A percentile compares a stretch with the other conserved stretches of the same genome.
These are phyloP conservation scores for Monomorium pharaonis DNA, from an alignment of 1,140 invertebrate species.

Conservation along the genomic window DNA sequence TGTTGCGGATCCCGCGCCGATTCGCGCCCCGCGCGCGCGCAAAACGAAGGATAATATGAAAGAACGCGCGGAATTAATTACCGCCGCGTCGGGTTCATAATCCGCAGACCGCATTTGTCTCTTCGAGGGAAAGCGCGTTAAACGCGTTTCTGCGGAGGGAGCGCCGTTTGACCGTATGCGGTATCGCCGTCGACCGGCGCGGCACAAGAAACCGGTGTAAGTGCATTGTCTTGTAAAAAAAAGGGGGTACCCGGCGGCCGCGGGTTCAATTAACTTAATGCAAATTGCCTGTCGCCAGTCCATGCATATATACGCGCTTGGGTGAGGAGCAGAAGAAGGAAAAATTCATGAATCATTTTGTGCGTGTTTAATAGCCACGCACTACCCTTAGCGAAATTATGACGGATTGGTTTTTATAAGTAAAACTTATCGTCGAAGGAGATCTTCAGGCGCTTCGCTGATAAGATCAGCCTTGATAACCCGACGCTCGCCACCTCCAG, in stretches of 20 bases:
- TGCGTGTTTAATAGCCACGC: conserved; percentile 48
- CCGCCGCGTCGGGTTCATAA: conserved; percentile 68
- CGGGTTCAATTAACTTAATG: conserved; percentile 74
- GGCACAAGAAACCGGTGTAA: conserved; percentile 65
- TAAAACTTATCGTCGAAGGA: conserved; percentile 32
- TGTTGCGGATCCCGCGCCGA: conserved; percentile 50
- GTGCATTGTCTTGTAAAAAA: conserved; percentile 74
- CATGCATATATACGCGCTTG: conserved; percentile 45
- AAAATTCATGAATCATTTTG: conserved; percentile 64
- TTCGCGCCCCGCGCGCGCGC: conserved; percentile 14
- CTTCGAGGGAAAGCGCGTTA: conserved; percentile 67
- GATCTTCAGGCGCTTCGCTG: background rate
- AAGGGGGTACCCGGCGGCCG: conserved; percentile 40
- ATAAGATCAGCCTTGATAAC: background rate
- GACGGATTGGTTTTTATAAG: conserved; percentile 33
- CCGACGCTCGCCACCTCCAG: no score
- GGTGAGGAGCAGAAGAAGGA: conserved; percentile 35
- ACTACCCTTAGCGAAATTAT: conserved; percentile 11
- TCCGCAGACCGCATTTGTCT: conserved; percentile 75
- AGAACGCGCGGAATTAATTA: conserved; percentile 76
- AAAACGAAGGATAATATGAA: conserved; percentile 70
- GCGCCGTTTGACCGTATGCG: conserved; percentile 22
- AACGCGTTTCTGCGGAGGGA: conserved; percentile 55
- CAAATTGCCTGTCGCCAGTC: conserved; percentile 72
- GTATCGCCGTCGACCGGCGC: background rate